Base-by-base conservation (phyloP, 1,140 invertebrate species). In the Drosophila bipectinata region DNA sequence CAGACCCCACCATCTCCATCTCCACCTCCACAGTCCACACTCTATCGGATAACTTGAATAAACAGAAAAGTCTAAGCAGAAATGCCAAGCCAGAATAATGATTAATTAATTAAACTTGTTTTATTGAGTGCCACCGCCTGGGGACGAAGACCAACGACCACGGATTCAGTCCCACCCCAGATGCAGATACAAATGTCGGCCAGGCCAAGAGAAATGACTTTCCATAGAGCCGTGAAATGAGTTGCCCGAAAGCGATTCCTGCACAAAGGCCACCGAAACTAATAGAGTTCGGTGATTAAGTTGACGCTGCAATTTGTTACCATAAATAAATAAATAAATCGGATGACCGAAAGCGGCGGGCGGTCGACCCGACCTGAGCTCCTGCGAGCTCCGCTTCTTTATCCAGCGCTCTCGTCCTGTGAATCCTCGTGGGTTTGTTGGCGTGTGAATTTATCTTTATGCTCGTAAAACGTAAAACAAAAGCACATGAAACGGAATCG, bases 51-150 rank as follows among this genome's bases (percentile, higher is more conserved):
- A 83, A 72, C 47, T 73, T 83, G 60, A 84, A 84, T 84, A 83
- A 79, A 84, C 68, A 77, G 47, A 62, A 53, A 58, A 76, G 73
- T 58, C 66, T 52, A 66, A 59, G 76, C 72, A 76, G 72, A 74
- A 76, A 56, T 78, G 79, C 62, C 68, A 54, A 74, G 77, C 77
- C 77, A 73, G 67, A 77, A 77, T 88, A 82, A 87, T 87, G 82
- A 87, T 87, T 88, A 87, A 87, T 87, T 88, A 88, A 87, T 82
- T 87, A 87, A 77, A 87, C 34, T 87, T 87, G 78, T 88, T 87
- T 88, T 78, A 88, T 82, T 87, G 72, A 58, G 59, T 82, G 78
- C 79, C 41, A 15, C 14, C 41, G 44, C 55, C 49, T 53, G 45
- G 18, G 37, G 48, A 21, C 30, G 39, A 58, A 0, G 30, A 18